These are phyloP conservation scores for Ephestia elutella DNA, from an alignment of 1,140 invertebrate species.

Conservation along the genomic window DNA sequence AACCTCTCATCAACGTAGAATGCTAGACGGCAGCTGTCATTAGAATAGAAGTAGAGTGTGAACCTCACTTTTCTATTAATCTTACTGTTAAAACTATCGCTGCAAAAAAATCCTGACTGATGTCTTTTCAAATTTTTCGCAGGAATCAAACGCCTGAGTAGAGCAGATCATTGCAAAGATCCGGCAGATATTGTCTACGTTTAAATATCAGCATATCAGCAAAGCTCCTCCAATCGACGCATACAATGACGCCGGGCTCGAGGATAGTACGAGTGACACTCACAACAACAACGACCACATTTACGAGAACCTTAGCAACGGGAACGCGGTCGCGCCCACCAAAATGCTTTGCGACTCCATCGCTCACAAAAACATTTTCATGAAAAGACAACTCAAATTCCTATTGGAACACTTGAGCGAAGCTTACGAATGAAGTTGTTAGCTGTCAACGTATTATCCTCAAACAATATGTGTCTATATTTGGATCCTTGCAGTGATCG, in stretches of 20 bases:
- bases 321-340: constrained; percentile 59
- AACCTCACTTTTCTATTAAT: constrained; percentile 43
- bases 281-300: constrained; percentile 48
- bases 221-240: constrained; percentile 72
- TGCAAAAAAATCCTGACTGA: constrained; percentile 56
- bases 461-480: constrained; percentile 60
- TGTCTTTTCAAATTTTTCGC: constrained; percentile 68
- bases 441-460: constrained; percentile 60
- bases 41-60: constrained; percentile 30
- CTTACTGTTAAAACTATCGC: constrained; percentile 28
- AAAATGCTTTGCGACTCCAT: constrained; percentile 66
- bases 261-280: constrained; percentile 55
- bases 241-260: constrained; percentile 49
- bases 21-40: constrained; percentile 46
- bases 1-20: constrained; percentile 46
- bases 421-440: constrained; percentile 73
- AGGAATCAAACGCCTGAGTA: constrained; percentile 86
- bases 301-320: constrained; percentile 66
- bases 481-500: constrained; percentile 75
- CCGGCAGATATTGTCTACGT: constrained; percentile 82
- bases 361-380: constrained; percentile 68
- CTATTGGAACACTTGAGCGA: constrained; percentile 77
- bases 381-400: constrained; percentile 74
- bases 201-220: constrained; percentile 80
- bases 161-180: constrained; percentile 86